Conservation (phyloP, 2,113 vertebrate genomes). For the Mus musculus region DNA sequence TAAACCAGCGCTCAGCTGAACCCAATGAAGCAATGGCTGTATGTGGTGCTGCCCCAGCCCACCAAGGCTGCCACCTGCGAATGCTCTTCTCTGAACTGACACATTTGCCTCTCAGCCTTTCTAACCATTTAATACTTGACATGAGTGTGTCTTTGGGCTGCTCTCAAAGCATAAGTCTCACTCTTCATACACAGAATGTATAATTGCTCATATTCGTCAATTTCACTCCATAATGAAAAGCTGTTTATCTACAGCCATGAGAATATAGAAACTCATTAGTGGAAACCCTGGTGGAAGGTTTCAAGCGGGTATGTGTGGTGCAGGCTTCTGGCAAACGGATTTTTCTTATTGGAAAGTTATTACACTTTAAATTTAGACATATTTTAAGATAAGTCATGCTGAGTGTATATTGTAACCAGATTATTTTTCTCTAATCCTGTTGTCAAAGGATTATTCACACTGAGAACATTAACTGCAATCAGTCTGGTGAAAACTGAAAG, state of each 20-base stretch:
- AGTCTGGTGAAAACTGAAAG: neutral
- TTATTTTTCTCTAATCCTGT: constrained; percentile 29
- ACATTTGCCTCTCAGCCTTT: neutral
- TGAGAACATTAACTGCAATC: constrained; percentile 4
- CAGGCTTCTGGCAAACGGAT: constrained; percentile 8
- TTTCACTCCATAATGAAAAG: constrained; percentile 39
- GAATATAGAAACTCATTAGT: constrained; percentile 14
- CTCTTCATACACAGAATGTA: neutral
- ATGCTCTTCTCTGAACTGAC: neutral
- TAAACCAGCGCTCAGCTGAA: neutral
- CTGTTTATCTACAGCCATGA: neutral
- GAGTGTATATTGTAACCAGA: neutral
- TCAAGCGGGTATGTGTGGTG: neutral
- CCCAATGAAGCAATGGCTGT: neutral
- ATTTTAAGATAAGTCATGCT: constrained; percentile 32
- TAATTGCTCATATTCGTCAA: neutral
- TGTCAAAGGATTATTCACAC: constrained; percentile 2
- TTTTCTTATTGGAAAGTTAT: constrained; percentile 12
- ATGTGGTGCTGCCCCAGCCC: neutral
- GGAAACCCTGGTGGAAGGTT: neutral
- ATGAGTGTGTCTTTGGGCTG: neutral
- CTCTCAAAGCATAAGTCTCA: neutral
- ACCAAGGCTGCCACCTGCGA: neutral
- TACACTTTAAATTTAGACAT: constrained; percentile 35
- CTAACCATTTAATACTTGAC: neutral